Conservation (phyloP, 2,888 invertebrate species). For the Oscheius sp. region DNA sequence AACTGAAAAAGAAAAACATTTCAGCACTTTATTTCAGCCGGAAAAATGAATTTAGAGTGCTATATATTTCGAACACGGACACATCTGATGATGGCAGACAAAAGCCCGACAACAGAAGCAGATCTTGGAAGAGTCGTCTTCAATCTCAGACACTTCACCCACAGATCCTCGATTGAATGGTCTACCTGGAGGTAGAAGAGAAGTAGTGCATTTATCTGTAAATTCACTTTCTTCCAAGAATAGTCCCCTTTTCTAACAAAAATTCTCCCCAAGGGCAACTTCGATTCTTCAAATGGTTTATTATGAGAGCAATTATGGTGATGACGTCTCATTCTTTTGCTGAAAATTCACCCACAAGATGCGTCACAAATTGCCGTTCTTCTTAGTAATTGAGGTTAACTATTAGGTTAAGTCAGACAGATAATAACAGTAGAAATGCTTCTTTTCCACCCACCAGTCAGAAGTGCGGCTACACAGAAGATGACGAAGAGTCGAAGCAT, state of each 20-base stretch:
- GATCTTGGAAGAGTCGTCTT: slow-evolving; percentile 9
- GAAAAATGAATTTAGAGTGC: slow-evolving; percentile 12
- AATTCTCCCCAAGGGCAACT: too few relatives aligned
- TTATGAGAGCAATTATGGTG: too few relatives aligned
- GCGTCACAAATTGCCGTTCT: too few relatives aligned
- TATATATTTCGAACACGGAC: slow-evolving; percentile 53
- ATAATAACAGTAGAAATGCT: background rate
- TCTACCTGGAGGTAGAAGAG: background rate
- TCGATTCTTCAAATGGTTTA: too few relatives aligned
- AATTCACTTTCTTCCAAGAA: too few relatives aligned
- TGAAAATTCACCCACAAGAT: too few relatives aligned
- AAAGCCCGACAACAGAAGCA: slow-evolving; percentile 58
- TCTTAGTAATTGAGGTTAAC: too few relatives aligned
- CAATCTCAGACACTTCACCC: background rate
- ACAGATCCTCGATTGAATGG: background rate
- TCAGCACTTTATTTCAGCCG: background rate
- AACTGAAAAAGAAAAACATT: background rate
- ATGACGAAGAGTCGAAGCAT: slow-evolving; percentile 14
- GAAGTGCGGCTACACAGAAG: background rate
- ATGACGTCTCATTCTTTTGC: too few relatives aligned
- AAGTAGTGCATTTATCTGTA: background rate
- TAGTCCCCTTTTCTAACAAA: too few relatives aligned
- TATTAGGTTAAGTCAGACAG: too few relatives aligned
- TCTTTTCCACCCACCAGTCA: background rate
- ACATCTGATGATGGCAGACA: slow-evolving; percentile 56